Conservation (phyloP, 2,797 vertebrate species). For the Champsocephalus gunnari region DNA sequence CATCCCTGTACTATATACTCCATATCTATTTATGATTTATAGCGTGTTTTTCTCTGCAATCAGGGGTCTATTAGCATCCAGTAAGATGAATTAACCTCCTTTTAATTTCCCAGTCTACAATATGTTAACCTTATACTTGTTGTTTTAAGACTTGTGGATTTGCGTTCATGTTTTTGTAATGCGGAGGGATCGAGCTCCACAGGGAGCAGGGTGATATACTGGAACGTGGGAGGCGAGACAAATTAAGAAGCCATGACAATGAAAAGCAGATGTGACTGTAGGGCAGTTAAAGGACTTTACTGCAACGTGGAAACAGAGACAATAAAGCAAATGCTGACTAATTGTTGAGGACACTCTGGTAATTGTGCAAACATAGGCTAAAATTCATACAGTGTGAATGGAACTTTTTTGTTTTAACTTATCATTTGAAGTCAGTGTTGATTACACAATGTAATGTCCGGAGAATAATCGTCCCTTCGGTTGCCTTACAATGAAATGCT, state of each 20-base stretch:
- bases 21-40: conserved; percentile 61
- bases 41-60: conserved; percentile 40
- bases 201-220: conserved; percentile 65
- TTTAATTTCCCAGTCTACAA: conserved; percentile 40
- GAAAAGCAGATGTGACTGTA: conserved; percentile 81
- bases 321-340: conserved; percentile 43
- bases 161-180: conserved; percentile 52
- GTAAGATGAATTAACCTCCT: conserved; percentile 39
- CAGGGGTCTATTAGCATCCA: conserved; percentile 36
- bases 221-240: conserved; percentile 64
- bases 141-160: conserved; percentile 51
- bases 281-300: conserved; percentile 65
- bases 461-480: no score
- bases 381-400: not conserved
- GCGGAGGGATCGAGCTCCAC: conserved; percentile 33
- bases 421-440: no score
- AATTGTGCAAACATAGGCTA: conserved; percentile 34
- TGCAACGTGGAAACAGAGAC: conserved; percentile 60
- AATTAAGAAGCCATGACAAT: conserved; percentile 73
- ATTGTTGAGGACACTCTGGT: conserved; percentile 49
- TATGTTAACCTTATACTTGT: conserved; percentile 39
- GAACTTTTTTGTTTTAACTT: no score
- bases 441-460: no score
- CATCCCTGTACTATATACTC: conserved; percentile 26
- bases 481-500: no score